Conservation (phyloP, 2,888 invertebrate genomes). For the Brenthis hecate region DNA sequence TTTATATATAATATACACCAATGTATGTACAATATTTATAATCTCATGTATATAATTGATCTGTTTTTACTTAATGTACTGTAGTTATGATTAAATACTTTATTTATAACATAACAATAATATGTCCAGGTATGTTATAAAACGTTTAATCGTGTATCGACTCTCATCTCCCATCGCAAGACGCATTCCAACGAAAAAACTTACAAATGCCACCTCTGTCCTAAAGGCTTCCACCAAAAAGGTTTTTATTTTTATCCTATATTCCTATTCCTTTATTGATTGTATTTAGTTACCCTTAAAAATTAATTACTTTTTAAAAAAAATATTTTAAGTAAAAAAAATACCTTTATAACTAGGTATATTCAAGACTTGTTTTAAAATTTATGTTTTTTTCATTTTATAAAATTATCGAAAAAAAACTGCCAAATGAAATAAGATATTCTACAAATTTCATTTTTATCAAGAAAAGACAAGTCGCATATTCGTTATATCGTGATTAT, state of each 20-base stretch:
- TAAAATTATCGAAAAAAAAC: no score
- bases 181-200: slow-evolving; percentile 89
- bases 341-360: no score
- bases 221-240: slow-evolving; percentile 91
- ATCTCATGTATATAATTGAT: no score
- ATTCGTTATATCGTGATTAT: no score
- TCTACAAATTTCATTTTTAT: no score
- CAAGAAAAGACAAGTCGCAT: no score
- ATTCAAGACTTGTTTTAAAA: no score
- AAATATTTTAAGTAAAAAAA: no score
- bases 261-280: slow-evolving; percentile 3
- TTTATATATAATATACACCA: no score
- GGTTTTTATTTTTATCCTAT: slow-evolving; percentile 65
- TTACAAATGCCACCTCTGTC: slow-evolving; percentile 87
- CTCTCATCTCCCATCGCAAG: slow-evolving; percentile 90
- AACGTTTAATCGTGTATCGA: slow-evolving; percentile 90
- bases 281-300: background rate
- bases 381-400: no score
- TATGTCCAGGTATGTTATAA: slow-evolving; percentile 84
- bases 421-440: no score
- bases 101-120: background rate
- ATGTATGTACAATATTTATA: no score
- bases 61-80: background rate
- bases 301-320: background rate
- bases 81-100: background rate